Conservation (phyloP, 2,113 vertebrate species). For the Apteryx owenii region DNA sequence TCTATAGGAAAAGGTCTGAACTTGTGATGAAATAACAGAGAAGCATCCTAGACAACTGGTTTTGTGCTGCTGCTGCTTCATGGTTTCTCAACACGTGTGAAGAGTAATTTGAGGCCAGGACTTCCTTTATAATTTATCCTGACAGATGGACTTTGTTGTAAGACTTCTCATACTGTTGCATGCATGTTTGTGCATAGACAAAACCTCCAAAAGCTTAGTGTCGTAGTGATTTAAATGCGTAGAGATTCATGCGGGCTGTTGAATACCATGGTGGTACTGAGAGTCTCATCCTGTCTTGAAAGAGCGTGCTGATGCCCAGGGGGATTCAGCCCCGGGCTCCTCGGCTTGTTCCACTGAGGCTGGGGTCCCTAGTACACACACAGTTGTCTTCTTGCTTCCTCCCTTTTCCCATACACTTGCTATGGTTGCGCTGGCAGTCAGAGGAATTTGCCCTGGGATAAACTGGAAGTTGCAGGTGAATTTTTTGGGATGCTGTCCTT, state of each 20-base stretch:
- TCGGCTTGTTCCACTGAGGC: background rate
- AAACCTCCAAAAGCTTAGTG: background rate
- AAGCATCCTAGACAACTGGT: background rate
- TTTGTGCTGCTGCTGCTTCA: background rate
- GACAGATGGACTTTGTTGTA: background rate
- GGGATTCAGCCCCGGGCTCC: background rate
- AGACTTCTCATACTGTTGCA: background rate
- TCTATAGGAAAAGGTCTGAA: background rate
- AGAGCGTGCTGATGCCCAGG: background rate
- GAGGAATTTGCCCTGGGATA: background rate
- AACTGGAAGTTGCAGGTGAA: background rate
- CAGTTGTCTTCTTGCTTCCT: background rate
- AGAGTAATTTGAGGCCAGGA: background rate
- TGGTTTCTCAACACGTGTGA: background rate
- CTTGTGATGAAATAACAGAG: background rate
- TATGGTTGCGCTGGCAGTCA: background rate
- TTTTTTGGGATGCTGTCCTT: background rate
- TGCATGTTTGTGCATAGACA: background rate
- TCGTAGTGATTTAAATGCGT: background rate
- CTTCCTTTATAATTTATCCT: background rate
- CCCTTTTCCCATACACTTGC: background rate
- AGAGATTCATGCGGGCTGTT: background rate
- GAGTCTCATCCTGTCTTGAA: background rate
- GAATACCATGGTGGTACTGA: rapidly evolving
- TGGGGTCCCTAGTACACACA: background rate